Base-by-base conservation (phyloP, 92 coral and sea anemone species). In the Nematostella vectensis region DNA sequence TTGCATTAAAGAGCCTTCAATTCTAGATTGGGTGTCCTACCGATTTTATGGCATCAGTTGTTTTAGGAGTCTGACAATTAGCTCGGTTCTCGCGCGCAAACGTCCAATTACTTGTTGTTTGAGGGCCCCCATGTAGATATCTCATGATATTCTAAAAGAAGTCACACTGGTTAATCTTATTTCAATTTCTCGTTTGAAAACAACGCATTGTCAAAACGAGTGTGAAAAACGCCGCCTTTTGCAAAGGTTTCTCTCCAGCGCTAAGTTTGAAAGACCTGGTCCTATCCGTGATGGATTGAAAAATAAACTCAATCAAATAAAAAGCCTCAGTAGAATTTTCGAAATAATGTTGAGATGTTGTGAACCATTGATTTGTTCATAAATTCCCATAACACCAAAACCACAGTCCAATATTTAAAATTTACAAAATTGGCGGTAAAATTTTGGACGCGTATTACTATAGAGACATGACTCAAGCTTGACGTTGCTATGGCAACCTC, bases 401-500 rank as follows among this genome's bases (percentile, higher is more conserved):
- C 26, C 26, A 22, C 65, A 30, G 86, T 50, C 75, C 65, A 54
- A 78, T 70, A 58, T 53, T 61, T 50, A 57, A 78, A 78, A 71
- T 66, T 71, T 55, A 69, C 79, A 66, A 66, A 72, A 53, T 79
- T 79, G 86, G 86, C 86, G 87, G 87, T 72, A 57, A 79, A 72
- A 19, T 52, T 63, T 50, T 57, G 72, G 87, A 79, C 87, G 87
- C 87, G 67, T 55, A 76, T 79, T 68, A 33, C 80, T 62, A 79
- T 79, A 33, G 87, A 42, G 59, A 79, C 87, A 40, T 37, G 71
- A 63, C 70, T 68, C 55, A 61, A 60, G 87, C 87, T 79, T 79
- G 87, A 79, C 87, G 87, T 79, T 73, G 63, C 87, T 68, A 48
- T 45, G 75, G 81, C 61, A 52, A 79, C 87, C 68, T 48, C 81